Evolutionary conservation across 1,140 invertebrate genomes (phyloP), one percentile per base, ranked within the genome.

Genomic region (Pachyrhynchus sulphureomaculatus): DNA sequence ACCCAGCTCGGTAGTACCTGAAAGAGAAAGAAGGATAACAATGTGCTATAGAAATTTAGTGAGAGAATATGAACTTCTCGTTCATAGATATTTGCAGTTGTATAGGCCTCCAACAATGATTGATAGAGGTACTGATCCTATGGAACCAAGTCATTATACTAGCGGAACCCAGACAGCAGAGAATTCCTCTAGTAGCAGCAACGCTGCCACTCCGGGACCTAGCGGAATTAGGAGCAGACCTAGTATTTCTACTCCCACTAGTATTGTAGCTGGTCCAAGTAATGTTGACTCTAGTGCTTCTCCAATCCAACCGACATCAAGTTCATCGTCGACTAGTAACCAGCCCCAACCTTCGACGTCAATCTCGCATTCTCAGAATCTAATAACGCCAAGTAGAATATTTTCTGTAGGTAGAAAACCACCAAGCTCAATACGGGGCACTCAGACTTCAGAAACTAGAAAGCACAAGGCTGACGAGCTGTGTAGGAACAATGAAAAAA

Each of bases 121-220:
- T 67, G 84, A 86, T 71, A 79, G 84, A 29, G 84, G 86, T 1
- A 87, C 86, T 4, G 86, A 88, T 71, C 85, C 86, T 2, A 86
- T 87, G 84, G 84, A 86, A 60, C 55, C 66, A 9, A 66, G 57
- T 45, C 33, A 54, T 41, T 59, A 37, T 26, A 72, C 56, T 26
- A 72, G 68, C 41, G 62, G 67, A n/a, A 68, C 67, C 6, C 68
- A 73, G 61, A 67, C 65, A 9, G 56, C 67, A 13, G 51, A 54
- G 23, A 17, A 61, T n/a, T 42, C 61, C 29, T 15, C 58, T 17
- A 52, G 21, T 23, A 62, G 45, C 13, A 41, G 33, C 10, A 51
- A 55, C 39, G 33, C 52, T 23, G 34, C 52, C 3, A 4, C 32
- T 6, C 53, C 64, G 4, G 54, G 57, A n/a, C 64, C 56, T 15